Conservation (phyloP, 2,888 invertebrate species). For the Monopis laevigella region DNA sequence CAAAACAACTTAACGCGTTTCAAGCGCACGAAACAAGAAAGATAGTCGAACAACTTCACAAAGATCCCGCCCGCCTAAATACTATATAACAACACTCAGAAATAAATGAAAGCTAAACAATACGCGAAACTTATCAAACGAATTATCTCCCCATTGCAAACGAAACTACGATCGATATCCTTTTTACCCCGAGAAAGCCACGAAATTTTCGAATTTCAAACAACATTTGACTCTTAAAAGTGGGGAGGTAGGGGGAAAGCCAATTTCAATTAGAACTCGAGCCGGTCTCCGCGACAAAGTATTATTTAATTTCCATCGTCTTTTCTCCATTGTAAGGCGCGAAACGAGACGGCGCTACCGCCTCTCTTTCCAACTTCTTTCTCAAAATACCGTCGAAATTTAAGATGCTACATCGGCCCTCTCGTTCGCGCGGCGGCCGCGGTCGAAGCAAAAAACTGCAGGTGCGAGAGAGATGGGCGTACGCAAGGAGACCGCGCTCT, state of each 20-base stretch:
- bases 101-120: neutral
- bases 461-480: slow-evolving; percentile 40
- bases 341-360: slow-evolving; percentile 38
- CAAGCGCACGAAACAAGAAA: too few relatives aligned
- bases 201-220: slow-evolving; percentile 8
- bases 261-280: slow-evolving; percentile 46
- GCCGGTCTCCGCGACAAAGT: slow-evolving; percentile 48
- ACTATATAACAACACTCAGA: neutral
- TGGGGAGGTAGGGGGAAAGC: slow-evolving; percentile 17
- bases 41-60: too few relatives aligned
- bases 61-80: too few relatives aligned
- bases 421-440: slow-evolving; percentile 11
- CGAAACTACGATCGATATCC: slow-evolving; percentile 9
- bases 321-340: slow-evolving; percentile 62
- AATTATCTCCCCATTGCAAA: slow-evolving; percentile 5
- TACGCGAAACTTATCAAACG: neutral
- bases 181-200: slow-evolving; percentile 11
- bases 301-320: slow-evolving; percentile 64
- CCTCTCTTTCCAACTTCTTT: slow-evolving; percentile 28
- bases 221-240: slow-evolving; percentile 12
- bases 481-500: slow-evolving; percentile 44
- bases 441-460: slow-evolving; percentile 24
- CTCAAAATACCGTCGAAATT: slow-evolving; percentile 4
- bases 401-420: slow-evolving; percentile 11
- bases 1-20: too few relatives aligned